Evolutionary conservation across 64 coral and sea anemone genomes (phyloP), one percentile per base, ranked within the genome.

Genomic region (Dendrophyllia cribrosa): DNA sequence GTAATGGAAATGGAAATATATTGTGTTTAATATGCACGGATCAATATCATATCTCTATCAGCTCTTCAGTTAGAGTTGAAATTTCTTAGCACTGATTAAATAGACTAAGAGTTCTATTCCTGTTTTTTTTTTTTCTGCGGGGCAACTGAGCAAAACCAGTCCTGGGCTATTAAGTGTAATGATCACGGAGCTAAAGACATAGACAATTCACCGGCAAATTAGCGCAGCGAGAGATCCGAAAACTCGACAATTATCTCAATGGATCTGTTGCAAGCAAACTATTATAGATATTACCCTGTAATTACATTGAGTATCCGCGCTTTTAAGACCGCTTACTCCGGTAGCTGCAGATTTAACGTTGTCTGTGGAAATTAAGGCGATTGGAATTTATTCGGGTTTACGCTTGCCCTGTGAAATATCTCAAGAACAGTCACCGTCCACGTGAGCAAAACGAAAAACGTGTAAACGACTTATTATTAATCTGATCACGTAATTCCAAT

Each of bases 211-310:
- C 0, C 66, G 17, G 6, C 46, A 84, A 66, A 84, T 84, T 84
- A 84, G 62, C 80, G 43, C 80, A 84, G 80, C 80, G 62, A 84
- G 80, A 84, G 80, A 84, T 84, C 80, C 80, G 44, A 84, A 84
- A 65, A 82, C 19, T 82, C 34, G 26, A 64, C 78, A 82, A 84
- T 84, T 84, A 84, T 67, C 80, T 84, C 80, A 84, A 84, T 84
- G 43, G 80, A 51, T 67, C 46, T 66, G 60, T 84, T 19, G 62
- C 80, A 21, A 16, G 9, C 20, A 13, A 15, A 60, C 63, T 55
- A 55, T 55, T 55, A 55, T 55, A 55, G 52, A 6, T 55, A 84
- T 66, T 51, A 84, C 80, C 80, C 80, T 84, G 80, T 84, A 84
- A 84, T 84, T 84, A 84, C 14, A 45, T 46, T 66, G 60, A 66